Base-by-base conservation (phyloP, 1,140 invertebrate species). In the Ostrea edulis region DNA sequence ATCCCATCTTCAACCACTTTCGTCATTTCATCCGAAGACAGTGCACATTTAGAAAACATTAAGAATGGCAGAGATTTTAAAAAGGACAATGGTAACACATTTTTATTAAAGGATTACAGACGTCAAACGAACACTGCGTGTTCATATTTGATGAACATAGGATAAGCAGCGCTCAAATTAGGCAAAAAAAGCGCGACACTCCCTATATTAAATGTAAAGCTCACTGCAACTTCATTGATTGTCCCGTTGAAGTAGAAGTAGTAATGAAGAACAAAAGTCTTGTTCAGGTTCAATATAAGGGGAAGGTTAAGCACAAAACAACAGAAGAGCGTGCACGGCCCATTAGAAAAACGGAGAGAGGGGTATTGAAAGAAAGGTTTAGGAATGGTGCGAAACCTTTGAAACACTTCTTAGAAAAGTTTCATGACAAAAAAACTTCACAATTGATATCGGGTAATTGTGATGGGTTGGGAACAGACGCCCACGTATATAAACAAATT, bases 361-460 rank as follows among this genome's bases (percentile, higher is more conserved):
- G 22, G 20, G 11, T 68, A 3, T 68, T 68, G 9, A 68, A 68
- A 68, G 65, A 68, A 68, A 68, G 22, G 22, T 68, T 68, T 68
- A 68, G 65, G n/a, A 68, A 68, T 25, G 65, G 65, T 11, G 65
- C 65, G 9, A 68, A 68, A 22, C 65, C 65, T 68, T 22, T 68
- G 65, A 68, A 68, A 29, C 65, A 68, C 22, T 68, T 68, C n/a
- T 65, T 65, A 22, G 62, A 65, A 68, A 68, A 68, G 8, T 68
- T 68, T 8, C 62, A 68, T 20, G 22, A 68, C 17, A 68, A 68
- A 68, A n/a, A 68, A 68, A 68, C 12, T n/a, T 12, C 62, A 22
- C 65, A 68, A 68, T 22, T 68, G 65, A 22, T 68, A 22, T 68
- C 65, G n/a, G 65, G n/a, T 68, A 29, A 68, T 22, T 25, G 20